Conservation (phyloP, 2,797 vertebrate species). For the Microhierax caerulescens region DNA sequence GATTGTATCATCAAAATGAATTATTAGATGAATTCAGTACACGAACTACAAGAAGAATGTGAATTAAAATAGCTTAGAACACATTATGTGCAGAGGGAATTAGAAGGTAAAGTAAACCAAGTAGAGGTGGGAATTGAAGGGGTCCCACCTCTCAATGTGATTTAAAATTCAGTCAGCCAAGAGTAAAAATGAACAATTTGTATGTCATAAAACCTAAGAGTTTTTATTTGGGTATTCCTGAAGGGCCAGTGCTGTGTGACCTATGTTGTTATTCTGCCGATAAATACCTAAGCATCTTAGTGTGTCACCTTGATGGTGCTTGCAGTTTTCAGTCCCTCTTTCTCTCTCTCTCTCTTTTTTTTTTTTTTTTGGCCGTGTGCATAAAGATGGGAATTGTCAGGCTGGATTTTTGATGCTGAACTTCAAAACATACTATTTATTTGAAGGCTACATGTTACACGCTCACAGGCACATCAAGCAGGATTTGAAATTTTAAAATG, state of each 20-base stretch:
- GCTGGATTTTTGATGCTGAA: not conserved
- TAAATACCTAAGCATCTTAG: not conserved
- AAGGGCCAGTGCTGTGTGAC: not conserved
- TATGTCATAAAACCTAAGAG: not conserved
- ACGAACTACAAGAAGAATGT: constrained; percentile 18
- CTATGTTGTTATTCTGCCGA: not conserved
- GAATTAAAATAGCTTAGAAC: constrained; percentile 47
- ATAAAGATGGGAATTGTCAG: not conserved
- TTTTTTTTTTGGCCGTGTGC: not conserved
- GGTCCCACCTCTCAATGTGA: not conserved
- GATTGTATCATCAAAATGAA: constrained; percentile 57
- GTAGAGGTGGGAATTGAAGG: not conserved
- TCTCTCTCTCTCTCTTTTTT: fast-evolving
- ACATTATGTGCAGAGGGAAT: not conserved
- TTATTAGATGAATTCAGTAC: constrained; percentile 50
- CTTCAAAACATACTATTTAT: not conserved
- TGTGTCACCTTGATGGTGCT: not conserved
- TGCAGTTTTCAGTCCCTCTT: not conserved
- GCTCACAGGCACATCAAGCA: not conserved
- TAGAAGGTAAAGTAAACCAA: constrained; percentile 3
- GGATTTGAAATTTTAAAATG: not conserved
- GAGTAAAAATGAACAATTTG: not conserved
- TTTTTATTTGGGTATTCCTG: not conserved
- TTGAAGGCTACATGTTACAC: not conserved
- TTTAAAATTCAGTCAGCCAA: constrained; percentile 3